A percentile compares a stretch with the other conserved stretches of the same genome.
Evolutionary conservation across 2,113 vertebrate genomes (phyloP).

Genomic region (Sakesphorus luctuosus): DNA sequence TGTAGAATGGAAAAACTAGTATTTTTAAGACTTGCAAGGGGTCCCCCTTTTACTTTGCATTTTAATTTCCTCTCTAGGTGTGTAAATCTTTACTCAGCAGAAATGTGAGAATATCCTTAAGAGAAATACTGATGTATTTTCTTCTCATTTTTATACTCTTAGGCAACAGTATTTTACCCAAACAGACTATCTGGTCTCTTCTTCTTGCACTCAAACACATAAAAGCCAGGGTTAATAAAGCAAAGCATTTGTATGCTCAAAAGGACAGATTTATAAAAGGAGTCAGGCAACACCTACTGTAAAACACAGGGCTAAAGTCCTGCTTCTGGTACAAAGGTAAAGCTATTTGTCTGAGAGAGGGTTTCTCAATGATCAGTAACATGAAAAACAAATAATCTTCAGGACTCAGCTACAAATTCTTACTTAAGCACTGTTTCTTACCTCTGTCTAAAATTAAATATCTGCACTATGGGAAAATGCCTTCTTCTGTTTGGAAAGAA

Average conservation of each 20-base stretch:
- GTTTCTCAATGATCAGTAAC: not conserved
- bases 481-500: not conserved
- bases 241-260: not conserved
- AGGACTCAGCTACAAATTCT: not conserved
- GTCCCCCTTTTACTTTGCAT: not conserved
- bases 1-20: not conserved
- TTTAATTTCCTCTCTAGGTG: not conserved
- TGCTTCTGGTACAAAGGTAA: not conserved
- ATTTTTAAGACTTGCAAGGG: not conserved
- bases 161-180: not conserved
- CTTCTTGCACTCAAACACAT: not conserved
- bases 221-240: not conserved
- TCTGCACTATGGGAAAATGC: not conserved
- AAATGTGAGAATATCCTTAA: not conserved
- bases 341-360: not conserved
- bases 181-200: not conserved
- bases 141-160: not conserved
- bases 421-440: not conserved
- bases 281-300: not conserved
- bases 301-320: not conserved
- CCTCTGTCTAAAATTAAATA: not conserved
- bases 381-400: not conserved
- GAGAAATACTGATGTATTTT: not conserved
- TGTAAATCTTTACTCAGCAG: not conserved
- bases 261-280: not conserved